A percentile compares a stretch with the other conserved stretches of the same genome.
Conservation (phyloP, 1,140 invertebrate species). For the Cydia pomonella region DNA sequence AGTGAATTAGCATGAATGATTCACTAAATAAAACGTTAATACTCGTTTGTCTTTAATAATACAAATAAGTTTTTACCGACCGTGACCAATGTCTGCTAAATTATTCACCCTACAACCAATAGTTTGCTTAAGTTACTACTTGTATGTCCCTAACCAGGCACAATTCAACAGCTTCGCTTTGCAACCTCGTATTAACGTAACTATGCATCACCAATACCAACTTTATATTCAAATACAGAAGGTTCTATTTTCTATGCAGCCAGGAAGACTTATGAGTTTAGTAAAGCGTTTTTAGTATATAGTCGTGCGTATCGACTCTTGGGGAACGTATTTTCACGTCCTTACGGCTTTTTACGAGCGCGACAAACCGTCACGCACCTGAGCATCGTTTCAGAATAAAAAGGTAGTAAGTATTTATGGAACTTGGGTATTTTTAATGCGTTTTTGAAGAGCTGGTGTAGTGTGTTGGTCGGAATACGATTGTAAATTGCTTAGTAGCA, state of each 20-base stretch:
- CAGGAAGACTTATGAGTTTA: slow-evolving; percentile 8
- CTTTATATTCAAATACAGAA: neutral
- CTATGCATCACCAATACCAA: neutral
- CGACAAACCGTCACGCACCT: slow-evolving; percentile 26
- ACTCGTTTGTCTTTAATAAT: too few species aligned
- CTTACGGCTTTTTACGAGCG: slow-evolving; percentile 27
- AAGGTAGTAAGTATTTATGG: neutral
- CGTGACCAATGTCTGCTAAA: neutral
- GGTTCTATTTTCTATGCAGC: neutral
- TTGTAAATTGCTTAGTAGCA: slow-evolving; percentile 14
- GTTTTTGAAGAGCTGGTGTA: neutral
- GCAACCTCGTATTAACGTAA: neutral
- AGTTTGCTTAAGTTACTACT: neutral
- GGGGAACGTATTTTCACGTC: slow-evolving; percentile 28
- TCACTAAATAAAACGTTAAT: too few species aligned
- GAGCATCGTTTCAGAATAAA: neutral
- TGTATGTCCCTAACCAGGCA: neutral
- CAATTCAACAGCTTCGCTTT: neutral
- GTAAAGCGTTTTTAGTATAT: neutral
- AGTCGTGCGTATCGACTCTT: slow-evolving; percentile 24
- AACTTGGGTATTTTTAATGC: neutral
- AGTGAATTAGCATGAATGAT: too few species aligned
- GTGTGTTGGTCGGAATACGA: slow-evolving; percentile 9
- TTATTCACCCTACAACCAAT: slow-evolving; percentile 4
- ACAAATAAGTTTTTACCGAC: neutral